Evolutionary conservation across 1,140 invertebrate species (phyloP).

Genomic region (Drosophila quadrilineata): DNA sequence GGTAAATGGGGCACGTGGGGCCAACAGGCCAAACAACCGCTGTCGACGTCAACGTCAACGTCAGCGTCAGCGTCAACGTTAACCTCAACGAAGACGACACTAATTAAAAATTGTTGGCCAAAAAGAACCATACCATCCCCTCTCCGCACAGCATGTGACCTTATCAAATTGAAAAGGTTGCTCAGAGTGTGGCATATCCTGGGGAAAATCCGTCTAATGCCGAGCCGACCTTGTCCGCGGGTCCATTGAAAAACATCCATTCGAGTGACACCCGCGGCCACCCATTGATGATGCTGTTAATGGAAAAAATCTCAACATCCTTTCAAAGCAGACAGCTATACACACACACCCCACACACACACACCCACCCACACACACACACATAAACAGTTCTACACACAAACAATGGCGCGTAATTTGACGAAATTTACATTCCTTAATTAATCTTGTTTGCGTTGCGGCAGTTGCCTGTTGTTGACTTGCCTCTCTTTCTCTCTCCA

Average conservation of each 20-base stretch:
- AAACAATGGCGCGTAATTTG: slow-evolving; percentile 78
- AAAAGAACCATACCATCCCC: no score
- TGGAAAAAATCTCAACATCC: slow-evolving; percentile 77
- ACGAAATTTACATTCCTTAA: slow-evolving; percentile 81
- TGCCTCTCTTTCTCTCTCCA: slow-evolving; percentile 1
- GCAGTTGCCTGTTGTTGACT: slow-evolving; percentile 69
- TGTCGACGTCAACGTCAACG: slow-evolving; percentile 19
- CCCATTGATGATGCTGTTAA: slow-evolving; percentile 77
- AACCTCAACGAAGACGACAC: slow-evolving; percentile 50
- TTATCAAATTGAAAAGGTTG: slow-evolving; percentile 48
- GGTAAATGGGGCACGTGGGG: slow-evolving; percentile 43
- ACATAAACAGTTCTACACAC: slow-evolving; percentile 20
- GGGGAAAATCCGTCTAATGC: slow-evolving; percentile 57
- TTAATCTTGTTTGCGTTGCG: slow-evolving; percentile 80
- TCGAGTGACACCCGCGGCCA: slow-evolving; percentile 35
- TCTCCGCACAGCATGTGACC: slow-evolving; percentile 34
- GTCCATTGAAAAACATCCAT: slow-evolving; percentile 4
- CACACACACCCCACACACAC: slow-evolving; percentile 6
- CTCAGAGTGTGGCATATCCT: not conserved
- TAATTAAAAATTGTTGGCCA: slow-evolving; percentile 72
- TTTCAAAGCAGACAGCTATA: slow-evolving; percentile 31
- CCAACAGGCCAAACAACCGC: slow-evolving; percentile 21
- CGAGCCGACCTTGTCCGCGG: slow-evolving; percentile 51
- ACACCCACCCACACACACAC: not conserved
- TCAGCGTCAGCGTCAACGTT: not conserved